phyloP scores from a whole-genome alignment of 2,113 vertebrate genomes.

The Orcinus orca region DNA sequence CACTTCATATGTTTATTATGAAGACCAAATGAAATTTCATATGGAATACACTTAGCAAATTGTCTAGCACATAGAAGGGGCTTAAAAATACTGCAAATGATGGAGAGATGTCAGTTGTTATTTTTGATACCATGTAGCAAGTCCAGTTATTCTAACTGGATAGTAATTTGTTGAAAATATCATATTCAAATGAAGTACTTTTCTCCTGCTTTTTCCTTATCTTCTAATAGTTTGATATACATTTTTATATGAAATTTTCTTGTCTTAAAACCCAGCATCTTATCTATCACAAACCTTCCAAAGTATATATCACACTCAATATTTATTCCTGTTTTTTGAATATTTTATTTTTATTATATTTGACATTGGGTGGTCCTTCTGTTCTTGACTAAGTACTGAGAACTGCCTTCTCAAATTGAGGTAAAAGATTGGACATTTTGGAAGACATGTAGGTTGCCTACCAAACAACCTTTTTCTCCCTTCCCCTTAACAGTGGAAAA shows the following conservation, averaged over 20 bases:
- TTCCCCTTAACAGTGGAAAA: not conserved
- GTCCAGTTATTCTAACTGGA: not conserved
- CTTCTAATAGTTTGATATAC: not conserved
- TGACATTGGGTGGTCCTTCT: not conserved
- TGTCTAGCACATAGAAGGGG: not conserved
- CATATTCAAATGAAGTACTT: not conserved
- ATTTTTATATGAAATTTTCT: conserved; percentile 8
- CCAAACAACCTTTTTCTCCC: not conserved
- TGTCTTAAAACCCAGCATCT: not conserved
- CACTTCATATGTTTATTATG: not conserved
- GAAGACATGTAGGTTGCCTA: not conserved
- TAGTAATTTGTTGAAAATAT: not conserved
- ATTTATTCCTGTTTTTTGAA: conserved; percentile 11
- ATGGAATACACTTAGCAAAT: not conserved
- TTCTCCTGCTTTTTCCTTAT: not conserved
- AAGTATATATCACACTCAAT: not conserved
- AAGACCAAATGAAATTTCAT: not conserved
- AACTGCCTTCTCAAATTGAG: not conserved
- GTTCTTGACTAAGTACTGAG: not conserved
- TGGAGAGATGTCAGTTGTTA: not conserved
- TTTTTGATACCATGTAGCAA: not conserved
- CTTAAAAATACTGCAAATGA: not conserved
- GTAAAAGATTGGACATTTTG: not conserved
- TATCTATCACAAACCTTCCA: not conserved
- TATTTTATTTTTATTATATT: conserved; percentile 20